Percentiles rank a stretch among this genome's conserved stretches.
Evolutionary conservation across 2,113 vertebrate species (phyloP).

Genomic region (Tachysurus vachellii): DNA sequence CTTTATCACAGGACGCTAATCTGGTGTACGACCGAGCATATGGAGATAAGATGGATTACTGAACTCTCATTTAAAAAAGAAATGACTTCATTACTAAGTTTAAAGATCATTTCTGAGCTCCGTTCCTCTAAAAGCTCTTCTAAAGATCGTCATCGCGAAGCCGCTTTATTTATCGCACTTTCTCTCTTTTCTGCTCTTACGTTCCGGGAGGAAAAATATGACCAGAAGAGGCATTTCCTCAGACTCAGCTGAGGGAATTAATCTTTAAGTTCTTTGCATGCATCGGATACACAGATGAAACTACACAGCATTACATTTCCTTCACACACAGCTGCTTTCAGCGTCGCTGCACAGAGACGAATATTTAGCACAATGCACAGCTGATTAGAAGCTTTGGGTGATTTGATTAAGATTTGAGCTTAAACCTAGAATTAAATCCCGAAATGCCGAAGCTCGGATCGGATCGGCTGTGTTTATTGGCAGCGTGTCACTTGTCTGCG

Average conservation of each 20-base stretch:
- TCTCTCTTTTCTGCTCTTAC: background rate
- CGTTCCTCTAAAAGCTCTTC: background rate
- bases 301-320: background rate
- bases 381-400: background rate
- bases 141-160: background rate
- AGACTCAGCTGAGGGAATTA: background rate
- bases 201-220: background rate
- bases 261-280: background rate
- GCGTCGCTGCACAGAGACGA: background rate
- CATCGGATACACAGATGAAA: background rate
- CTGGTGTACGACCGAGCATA: background rate
- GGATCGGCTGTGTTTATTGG: background rate
- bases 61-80: background rate
- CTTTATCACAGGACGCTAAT: constrained; percentile 9
- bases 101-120: background rate
- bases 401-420: background rate
- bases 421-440: background rate
- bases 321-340: too few relatives aligned
- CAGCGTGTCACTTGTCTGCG: background rate
- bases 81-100: background rate
- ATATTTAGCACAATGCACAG: background rate
- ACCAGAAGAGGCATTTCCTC: background rate
- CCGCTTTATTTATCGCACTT: background rate
- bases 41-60: background rate
- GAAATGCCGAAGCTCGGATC: background rate